Conservation (phyloP, 2,888 invertebrate genomes). For the Bombylius major region DNA sequence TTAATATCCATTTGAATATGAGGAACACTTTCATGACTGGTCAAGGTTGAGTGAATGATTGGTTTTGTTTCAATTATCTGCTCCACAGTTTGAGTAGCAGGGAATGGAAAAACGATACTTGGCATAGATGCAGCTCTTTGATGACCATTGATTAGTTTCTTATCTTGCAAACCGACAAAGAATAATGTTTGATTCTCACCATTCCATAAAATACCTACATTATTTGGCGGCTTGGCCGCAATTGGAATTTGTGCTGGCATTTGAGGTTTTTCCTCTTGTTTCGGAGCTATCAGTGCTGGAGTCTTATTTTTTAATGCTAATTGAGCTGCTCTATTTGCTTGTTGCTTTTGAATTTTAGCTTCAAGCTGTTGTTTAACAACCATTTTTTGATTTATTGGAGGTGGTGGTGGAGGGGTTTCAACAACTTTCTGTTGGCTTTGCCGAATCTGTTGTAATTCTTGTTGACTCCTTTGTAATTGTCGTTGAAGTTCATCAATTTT, state of each 20-base stretch:
- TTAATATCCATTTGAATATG: constrained; percentile 29
- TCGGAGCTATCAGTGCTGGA: constrained; percentile 44
- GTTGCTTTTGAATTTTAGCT: constrained; percentile 49
- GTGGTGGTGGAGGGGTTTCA: constrained; percentile 14
- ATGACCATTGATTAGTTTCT: constrained; percentile 40
- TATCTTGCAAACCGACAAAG: constrained; percentile 39
- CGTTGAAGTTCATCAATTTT: constrained; percentile 80
- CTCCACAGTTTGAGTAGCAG: constrained; percentile 23
- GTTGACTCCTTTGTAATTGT: constrained; percentile 63
- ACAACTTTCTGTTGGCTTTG: constrained; percentile 41
- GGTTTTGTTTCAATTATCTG: constrained; percentile 21
- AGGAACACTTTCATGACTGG: constrained; percentile 22
- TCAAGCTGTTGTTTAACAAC: constrained; percentile 54
- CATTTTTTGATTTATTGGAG: constrained; percentile 38
- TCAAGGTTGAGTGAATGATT: constrained; percentile 8
- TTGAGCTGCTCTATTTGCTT: constrained; percentile 27
- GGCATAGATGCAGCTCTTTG: constrained; percentile 44
- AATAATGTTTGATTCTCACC: constrained; percentile 45
- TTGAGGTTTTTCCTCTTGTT: constrained; percentile 32
- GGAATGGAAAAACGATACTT: constrained; percentile 42
- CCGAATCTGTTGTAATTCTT: constrained; percentile 57
- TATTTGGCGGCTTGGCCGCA: constrained; percentile 38
- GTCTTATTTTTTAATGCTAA: constrained; percentile 21
- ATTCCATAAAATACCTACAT: constrained; percentile 50
- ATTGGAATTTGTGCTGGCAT: constrained; percentile 7